These are phyloP conservation scores for Microctonus aethiopoides DNA, from an alignment of 2,888 invertebrate genomes.

Conservation along the genomic window DNA sequence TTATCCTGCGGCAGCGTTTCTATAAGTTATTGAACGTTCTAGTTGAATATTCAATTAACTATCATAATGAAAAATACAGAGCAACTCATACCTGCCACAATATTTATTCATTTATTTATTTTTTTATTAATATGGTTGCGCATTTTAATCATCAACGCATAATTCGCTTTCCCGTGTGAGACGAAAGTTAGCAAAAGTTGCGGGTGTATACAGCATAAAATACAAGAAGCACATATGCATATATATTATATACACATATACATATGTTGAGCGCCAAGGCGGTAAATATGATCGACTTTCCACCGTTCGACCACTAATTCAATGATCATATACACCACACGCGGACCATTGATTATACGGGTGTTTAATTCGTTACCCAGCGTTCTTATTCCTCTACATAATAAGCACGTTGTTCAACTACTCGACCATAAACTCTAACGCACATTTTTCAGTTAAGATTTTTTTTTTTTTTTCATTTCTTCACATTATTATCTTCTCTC, in stretches of 20 bases:
- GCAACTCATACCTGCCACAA: background rate
- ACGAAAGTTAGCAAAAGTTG: background rate
- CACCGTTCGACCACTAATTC: constrained; percentile 40
- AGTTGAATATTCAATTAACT: background rate
- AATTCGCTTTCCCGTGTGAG: constrained; percentile 20
- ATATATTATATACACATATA: background rate
- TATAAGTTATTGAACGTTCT: background rate
- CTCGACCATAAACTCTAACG: constrained; percentile 27
- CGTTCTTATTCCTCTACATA: constrained; percentile 26
- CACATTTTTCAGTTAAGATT: constrained; percentile 14
- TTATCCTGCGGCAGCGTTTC: background rate
- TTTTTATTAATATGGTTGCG: constrained; percentile 6
- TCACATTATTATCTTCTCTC: constrained; percentile 18
- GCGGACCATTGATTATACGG: constrained; percentile 32
- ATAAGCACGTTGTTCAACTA: constrained; percentile 28
- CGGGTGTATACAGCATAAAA: background rate
- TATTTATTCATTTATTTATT: background rate
- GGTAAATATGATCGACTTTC: constrained; percentile 24
- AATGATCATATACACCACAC: constrained; percentile 27
- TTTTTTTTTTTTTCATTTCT: background rate
- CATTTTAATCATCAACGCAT: background rate
- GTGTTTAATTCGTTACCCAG: constrained; percentile 30
- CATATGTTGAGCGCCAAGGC: constrained; percentile 1
- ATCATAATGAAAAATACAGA: background rate
- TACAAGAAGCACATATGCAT: background rate